Percentiles rank a stretch among this genome's conserved stretches.
Conservation (phyloP, 1,140 invertebrate species). For the Chymomyza costata region DNA sequence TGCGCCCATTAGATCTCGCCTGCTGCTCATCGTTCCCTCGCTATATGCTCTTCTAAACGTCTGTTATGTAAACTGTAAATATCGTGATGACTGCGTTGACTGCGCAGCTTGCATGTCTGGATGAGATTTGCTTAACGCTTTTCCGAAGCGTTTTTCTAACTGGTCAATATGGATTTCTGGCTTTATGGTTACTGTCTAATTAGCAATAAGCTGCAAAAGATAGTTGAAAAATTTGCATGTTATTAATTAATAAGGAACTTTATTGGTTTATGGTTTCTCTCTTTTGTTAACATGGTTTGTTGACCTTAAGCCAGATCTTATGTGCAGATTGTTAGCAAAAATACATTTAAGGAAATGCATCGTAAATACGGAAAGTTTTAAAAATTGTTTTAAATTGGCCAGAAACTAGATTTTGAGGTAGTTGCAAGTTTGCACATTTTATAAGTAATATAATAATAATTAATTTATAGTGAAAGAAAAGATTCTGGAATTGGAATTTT, state of each 20-base stretch:
- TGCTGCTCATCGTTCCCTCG: slow-evolving; percentile 50
- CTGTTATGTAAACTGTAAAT: slow-evolving; percentile 61
- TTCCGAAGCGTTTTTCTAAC: slow-evolving; percentile 41
- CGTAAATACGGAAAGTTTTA: no score
- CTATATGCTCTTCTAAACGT: slow-evolving; percentile 35
- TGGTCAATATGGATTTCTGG: slow-evolving; percentile 11
- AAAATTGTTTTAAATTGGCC: no score
- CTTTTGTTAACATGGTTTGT: slow-evolving; percentile 45
- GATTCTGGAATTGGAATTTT: no score
- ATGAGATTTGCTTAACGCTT: slow-evolving; percentile 49
- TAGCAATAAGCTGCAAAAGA: slow-evolving; percentile 36
- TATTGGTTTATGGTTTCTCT: slow-evolving; percentile 23
- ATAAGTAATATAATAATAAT: no score
- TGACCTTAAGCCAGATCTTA: slow-evolving; percentile 50
- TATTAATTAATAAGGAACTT: slow-evolving; percentile 57
- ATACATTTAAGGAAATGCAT: no score
- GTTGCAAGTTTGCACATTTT: no score
- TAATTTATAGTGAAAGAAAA: no score
- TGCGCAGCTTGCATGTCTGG: slow-evolving; percentile 30
- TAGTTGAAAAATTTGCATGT: slow-evolving; percentile 58
- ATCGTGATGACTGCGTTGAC: slow-evolving; percentile 22
- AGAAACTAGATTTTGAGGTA: no score
- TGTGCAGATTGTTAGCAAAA: no score
- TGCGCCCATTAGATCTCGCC: slow-evolving; percentile 47
- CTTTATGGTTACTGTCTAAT: slow-evolving; percentile 21